Base-by-base conservation (phyloP, 2,113 vertebrate species). In the Phycodurus eques region DNA sequence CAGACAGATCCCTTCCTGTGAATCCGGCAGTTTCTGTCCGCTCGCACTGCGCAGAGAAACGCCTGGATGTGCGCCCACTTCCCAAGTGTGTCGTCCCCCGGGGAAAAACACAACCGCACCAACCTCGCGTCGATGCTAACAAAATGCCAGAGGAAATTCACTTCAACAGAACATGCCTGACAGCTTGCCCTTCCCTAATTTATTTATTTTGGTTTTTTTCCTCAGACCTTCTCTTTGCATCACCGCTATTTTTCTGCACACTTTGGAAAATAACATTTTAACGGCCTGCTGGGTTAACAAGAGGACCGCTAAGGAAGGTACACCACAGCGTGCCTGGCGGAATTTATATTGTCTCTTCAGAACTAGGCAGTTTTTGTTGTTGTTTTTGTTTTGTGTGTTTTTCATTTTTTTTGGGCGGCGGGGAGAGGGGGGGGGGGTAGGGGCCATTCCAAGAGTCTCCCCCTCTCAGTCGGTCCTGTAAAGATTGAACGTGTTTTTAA, bases 131-230 rank as follows among this genome's bases (percentile, higher is more conserved):
- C 54, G 69, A 62, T 71, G 51, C 53, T 5, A 12, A 56, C 61
- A 65, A 80, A 82, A 82, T 78, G 80, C 68, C 65, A 76, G 67
- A 20, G 66, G 57, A 69, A 75, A 77, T 13, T 42, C 27, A 76
- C 72, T 42, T 70, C n/a, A 65, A 27, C 42, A 44, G 61, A 81
- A 65, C 74, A 61, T 42, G 43, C 54, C n/a, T 46, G 73, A 84
- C 75, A 79, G 76, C 78, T 83, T 82, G 70, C 83, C 80, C 85
- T 83, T 75, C 68, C 42, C n/a, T 70, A 49, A 27, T 27, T 27
- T 27, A 27, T 27, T 27, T 27, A 1, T 27, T 27, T 27, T 31
- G 76, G 66, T 77, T 67, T 71, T 54, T 4, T 39, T 62, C 9
- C 13, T 17, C 56, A 33, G 62, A 71, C 74, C 70, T 69, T 74